Evolutionary conservation across 2,888 invertebrate genomes (phyloP), one percentile per base, ranked within the genome.

Genomic region (Aphelenchoides bicaudatus): DNA sequence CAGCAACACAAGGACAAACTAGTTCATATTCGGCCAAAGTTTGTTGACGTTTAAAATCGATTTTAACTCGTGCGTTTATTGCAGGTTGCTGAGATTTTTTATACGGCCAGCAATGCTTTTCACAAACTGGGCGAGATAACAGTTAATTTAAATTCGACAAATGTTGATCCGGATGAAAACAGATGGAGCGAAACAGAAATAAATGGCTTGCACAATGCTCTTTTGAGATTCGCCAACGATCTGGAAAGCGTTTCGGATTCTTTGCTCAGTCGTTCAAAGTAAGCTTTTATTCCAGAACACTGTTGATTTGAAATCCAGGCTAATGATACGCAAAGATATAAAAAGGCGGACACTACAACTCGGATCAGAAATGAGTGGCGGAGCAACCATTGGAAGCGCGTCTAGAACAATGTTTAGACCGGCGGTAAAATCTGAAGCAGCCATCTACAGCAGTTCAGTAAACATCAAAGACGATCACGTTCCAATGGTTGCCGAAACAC

Each of bases 31-130:
- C 43, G 21, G 43, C 16, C 10, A 43, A 43, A 43, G 43, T 43
- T 19, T 6, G 43, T 43, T 43, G 21, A 8, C n/a, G 6, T 43
- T 43, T 43, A 21, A 10, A 6, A 8, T 43, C 8, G 23, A 43
- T 61, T 50, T 10, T 30, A 62, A 2, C 19, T 27, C 2, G n/a
- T n/a, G n/a, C n/a, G n/a, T n/a, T 30, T 4, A n/a, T 46, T 65
- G 30, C 37, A 70, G 70, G 68, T 73, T 5, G 73, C 74, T 1
- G 75, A 75, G 58, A 68, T 75, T 5, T 75, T 75, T 51, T 63
- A 73, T 10, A 73, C 74, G 0, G 75, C 75, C 16, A 72, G 74
- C 3, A 70, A 71, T 47, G 74, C 75, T 8, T 75, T 75, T 56
- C 74, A 75, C 46, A 70, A 71, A 53, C 56, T 75, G 13, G 74